A percentile compares a stretch with the other conserved stretches of the same genome.
phyloP scores from a whole-genome alignment of 2,888 invertebrate genomes.

The Synanthedon myopaeformis region DNA sequence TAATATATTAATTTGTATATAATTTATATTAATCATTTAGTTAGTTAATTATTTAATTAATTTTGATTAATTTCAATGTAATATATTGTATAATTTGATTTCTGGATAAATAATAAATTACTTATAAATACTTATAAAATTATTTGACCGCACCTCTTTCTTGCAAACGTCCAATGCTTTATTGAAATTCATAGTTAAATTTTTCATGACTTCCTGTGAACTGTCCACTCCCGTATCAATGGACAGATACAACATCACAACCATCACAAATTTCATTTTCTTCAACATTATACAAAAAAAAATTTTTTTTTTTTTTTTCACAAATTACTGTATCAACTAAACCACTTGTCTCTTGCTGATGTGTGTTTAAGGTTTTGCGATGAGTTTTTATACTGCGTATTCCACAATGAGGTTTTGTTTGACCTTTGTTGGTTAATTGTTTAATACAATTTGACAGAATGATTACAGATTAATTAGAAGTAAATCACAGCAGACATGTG shows the following conservation, averaged over 20 bases:
- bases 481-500: neutral
- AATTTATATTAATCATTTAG: too few species aligned
- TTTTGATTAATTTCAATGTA: too few species aligned
- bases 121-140: too few species aligned
- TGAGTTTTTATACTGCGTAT: too few species aligned
- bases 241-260: slow-evolving; percentile 12
- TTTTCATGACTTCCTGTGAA: slow-evolving; percentile 27
- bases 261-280: slow-evolving; percentile 2
- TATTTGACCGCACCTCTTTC: slow-evolving; percentile 20
- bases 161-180: slow-evolving; percentile 30
- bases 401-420: too few species aligned
- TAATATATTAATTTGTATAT: too few species aligned
- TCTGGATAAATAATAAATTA: too few species aligned
- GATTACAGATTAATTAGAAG: neutral
- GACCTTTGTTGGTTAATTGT: neutral
- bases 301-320: too few species aligned
- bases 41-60: too few species aligned
- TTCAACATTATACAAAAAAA: neutral
- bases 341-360: neutral
- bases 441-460: neutral
- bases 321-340: neutral
- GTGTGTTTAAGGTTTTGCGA: neutral
- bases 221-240: slow-evolving; percentile 12
- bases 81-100: too few species aligned
- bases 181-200: slow-evolving; percentile 19